Evolutionary conservation across 2,888 invertebrate genomes (phyloP).

Genomic region (Parasteatoda lunata): DNA sequence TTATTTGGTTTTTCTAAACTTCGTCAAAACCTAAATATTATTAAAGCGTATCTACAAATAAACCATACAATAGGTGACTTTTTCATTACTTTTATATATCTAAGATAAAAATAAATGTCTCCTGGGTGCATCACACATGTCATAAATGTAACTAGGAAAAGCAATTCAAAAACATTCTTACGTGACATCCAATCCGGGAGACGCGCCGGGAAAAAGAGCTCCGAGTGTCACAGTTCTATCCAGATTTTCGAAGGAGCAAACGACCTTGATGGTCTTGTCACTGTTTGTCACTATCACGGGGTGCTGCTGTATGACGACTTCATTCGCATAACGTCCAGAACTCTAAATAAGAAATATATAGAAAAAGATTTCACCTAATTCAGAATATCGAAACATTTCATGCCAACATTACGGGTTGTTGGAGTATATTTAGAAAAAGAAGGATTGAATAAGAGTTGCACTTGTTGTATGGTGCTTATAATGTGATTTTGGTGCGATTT

Average conservation of each 20-base stretch:
- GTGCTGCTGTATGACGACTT: conserved; percentile 76
- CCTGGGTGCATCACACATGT: no score
- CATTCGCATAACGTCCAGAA: conserved; percentile 74
- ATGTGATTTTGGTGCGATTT: no score
- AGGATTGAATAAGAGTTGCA: no score
- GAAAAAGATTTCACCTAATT: not conserved
- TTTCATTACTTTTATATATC: no score
- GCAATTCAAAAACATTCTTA: conserved; percentile 70
- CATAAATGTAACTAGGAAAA: not conserved
- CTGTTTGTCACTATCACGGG: conserved; percentile 76
- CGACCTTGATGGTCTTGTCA: conserved; percentile 75
- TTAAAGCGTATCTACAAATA: no score
- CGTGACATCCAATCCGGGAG: conserved; percentile 74
- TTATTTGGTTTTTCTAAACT: no score
- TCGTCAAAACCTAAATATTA: no score
- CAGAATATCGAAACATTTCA: not conserved
- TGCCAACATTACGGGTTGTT: no score
- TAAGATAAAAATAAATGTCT: no score
- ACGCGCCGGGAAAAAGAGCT: conserved; percentile 71
- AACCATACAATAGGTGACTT: no score
- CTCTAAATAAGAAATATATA: conserved; percentile 23
- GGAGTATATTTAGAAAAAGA: no score
- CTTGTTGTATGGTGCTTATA: no score
- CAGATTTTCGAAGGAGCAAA: conserved; percentile 76
- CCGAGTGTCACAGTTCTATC: conserved; percentile 75